Conservation (phyloP, 2,797 vertebrate species). For the Sebastolobus altivelis region DNA sequence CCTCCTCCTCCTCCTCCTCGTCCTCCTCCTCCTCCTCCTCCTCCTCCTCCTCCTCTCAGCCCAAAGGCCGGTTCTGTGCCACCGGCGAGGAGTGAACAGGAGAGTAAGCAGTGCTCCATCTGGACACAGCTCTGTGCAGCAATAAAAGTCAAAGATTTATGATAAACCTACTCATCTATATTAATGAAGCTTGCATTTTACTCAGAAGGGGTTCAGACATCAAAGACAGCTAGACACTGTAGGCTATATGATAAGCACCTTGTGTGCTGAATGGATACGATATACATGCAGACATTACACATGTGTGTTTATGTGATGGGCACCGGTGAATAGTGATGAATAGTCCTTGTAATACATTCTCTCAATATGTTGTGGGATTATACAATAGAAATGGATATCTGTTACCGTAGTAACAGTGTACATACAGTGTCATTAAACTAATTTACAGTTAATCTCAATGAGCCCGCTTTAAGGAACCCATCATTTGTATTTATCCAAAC, state of each 20-base stretch:
- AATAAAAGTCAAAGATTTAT: constrained; percentile 74
- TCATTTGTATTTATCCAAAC: constrained; percentile 53
- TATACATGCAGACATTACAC: constrained; percentile 20
- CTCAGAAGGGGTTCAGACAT: constrained; percentile 44
- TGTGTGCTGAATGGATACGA: constrained; percentile 23
- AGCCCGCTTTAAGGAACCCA: constrained; percentile 18
- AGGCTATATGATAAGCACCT: constrained; percentile 18
- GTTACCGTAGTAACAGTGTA: neutral
- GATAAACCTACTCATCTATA: constrained; percentile 72
- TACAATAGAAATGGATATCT: constrained; percentile 1
- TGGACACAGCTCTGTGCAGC: constrained; percentile 64
- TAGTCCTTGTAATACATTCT: constrained; percentile 8
- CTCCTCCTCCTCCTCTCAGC: constrained; percentile 30
- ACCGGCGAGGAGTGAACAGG: constrained; percentile 50
- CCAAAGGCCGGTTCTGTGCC: constrained; percentile 60
- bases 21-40: neutral
- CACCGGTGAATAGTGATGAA: constrained; percentile 11
- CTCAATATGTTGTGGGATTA: constrained; percentile 9
- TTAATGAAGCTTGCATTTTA: constrained; percentile 69
- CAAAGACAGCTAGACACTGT: constrained; percentile 37
- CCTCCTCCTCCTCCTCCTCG: neutral
- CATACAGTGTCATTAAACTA: neutral
- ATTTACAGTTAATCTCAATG: constrained; percentile 14
- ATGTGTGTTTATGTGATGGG: constrained; percentile 29
- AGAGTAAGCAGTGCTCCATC: constrained; percentile 65